These are phyloP conservation scores for Penaeus monodon DNA, from an alignment of 2,888 invertebrate genomes.

Conservation along the genomic window DNA sequence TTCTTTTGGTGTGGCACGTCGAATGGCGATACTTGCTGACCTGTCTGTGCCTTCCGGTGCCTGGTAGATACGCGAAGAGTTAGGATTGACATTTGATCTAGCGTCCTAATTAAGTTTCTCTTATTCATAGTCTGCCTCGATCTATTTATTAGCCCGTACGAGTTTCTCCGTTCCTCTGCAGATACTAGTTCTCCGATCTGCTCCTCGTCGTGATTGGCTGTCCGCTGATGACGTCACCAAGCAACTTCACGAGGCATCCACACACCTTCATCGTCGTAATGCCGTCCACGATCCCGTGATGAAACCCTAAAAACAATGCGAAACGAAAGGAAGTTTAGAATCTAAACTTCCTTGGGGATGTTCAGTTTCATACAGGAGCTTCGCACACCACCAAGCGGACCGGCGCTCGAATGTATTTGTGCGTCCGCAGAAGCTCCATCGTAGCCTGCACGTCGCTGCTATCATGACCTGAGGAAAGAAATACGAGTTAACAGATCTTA, in stretches of 20 bases:
- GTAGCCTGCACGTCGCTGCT: background rate
- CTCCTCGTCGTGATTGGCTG: conserved; percentile 30
- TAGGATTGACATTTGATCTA: no score
- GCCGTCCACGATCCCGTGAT: conserved; percentile 54
- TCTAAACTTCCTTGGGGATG: background rate
- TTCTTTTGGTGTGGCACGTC: no score
- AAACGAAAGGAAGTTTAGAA: background rate
- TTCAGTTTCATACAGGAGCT: background rate
- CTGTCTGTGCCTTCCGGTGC: background rate
- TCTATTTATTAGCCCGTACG: background rate
- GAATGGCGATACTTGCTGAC: no score
- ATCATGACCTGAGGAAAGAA: background rate
- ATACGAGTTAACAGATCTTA: no score
- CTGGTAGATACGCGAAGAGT: no score
- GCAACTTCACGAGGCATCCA: conserved; percentile 32
- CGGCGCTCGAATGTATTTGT: conserved; percentile 11
- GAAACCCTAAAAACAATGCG: conserved; percentile 48
- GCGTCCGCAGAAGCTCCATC: background rate
- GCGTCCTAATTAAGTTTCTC: background rate
- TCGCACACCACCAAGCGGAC: conserved; percentile 29
- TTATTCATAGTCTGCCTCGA: background rate
- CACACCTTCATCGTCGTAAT: conserved; percentile 43
- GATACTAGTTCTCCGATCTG: conserved; percentile 20
- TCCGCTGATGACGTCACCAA: conserved; percentile 39
- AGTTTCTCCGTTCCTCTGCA: conserved; percentile 16